phyloP scores from a whole-genome alignment of 2,888 invertebrate species.

The Dicyrtoma fusca region DNA sequence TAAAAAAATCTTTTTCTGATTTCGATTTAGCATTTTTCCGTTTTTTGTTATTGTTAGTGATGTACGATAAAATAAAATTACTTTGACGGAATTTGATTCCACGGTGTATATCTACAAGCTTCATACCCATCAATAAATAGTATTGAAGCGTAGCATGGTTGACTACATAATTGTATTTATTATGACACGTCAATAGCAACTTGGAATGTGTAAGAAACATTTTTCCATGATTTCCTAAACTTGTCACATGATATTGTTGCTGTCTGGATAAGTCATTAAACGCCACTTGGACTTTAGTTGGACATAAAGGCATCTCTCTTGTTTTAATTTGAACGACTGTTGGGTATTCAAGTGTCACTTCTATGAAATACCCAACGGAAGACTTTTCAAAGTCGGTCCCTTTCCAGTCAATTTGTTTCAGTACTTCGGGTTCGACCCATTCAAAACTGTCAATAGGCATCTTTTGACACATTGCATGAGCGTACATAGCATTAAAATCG shows the following conservation, averaged over 20 bases:
- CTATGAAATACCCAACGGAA: not conserved
- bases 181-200: not conserved
- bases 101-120: not conserved
- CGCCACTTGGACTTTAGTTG: not conserved
- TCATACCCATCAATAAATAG: not conserved
- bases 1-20: too few relatives aligned
- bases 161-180: not conserved
- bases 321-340: not conserved
- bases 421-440: not conserved
- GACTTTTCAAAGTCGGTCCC: not conserved
- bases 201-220: not conserved
- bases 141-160: not conserved
- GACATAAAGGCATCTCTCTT: not conserved
- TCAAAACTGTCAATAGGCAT: not conserved
- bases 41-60: not conserved
- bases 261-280: not conserved
- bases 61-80: not conserved
- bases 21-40: not conserved
- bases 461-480: not conserved
- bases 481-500: not conserved
- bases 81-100: not conserved
- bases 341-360: not conserved
- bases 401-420: not conserved
- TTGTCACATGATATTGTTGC: not conserved
- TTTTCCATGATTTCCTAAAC: not conserved